These are phyloP conservation scores for Rhopalosiphum nymphaeae DNA, from an alignment of 2,888 invertebrate genomes.

Conservation along the genomic window DNA sequence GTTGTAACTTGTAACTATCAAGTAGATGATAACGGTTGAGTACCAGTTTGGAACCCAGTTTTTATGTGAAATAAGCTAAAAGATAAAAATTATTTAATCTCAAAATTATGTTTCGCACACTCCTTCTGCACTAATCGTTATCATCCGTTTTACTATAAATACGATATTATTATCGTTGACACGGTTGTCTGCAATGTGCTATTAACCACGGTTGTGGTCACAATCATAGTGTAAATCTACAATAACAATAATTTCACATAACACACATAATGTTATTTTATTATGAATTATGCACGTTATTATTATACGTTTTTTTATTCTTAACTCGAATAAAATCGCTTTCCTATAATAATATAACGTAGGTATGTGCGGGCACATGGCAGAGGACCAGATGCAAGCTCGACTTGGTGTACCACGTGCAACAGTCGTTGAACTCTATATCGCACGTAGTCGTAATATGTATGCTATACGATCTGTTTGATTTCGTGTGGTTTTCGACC, in stretches of 20 bases:
- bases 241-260: background rate
- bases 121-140: background rate
- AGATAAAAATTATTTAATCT: background rate
- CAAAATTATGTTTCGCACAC: background rate
- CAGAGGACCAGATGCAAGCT: background rate
- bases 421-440: background rate
- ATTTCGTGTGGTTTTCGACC: background rate
- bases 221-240: background rate
- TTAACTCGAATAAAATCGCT: background rate
- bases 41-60: background rate
- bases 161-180: background rate
- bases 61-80: background rate
- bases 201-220: background rate
- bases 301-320: background rate
- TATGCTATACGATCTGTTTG: background rate
- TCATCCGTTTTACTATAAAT: background rate
- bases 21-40: background rate
- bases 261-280: background rate
- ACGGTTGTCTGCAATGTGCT: background rate
- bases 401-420: background rate
- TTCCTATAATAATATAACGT: background rate
- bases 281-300: no score
- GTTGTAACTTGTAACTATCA: background rate
- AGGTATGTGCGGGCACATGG: background rate
- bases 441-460: background rate